Conservation (phyloP, 2,888 invertebrate species). For the Galeruca laticollis region DNA sequence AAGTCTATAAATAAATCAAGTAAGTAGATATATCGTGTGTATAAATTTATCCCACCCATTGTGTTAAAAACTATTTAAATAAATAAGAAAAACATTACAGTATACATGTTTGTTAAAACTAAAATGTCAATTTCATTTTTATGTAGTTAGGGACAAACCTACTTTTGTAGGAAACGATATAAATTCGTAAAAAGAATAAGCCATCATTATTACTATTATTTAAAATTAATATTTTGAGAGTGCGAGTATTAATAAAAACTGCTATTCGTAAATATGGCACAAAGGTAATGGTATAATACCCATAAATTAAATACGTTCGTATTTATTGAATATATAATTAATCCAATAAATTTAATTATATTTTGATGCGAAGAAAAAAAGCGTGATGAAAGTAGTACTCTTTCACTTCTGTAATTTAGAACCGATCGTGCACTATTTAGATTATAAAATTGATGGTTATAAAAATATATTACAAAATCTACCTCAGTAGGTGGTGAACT, state of each 20-base stretch:
- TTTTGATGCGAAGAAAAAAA: neutral
- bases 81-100: too few species aligned
- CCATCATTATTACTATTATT: neutral
- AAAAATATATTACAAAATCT: constrained; percentile 4
- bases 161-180: neutral
- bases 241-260: neutral
- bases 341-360: neutral
- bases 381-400: neutral
- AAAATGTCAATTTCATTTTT: neutral
- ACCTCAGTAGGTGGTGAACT: neutral
- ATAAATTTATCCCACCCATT: too few species aligned
- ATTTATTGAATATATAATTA: neutral
- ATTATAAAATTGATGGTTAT: neutral
- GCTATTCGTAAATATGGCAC: neutral
- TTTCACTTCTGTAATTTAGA: neutral
- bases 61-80: too few species aligned
- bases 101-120: too few species aligned
- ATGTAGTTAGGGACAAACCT: neutral
- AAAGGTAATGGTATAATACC: neutral
- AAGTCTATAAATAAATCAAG: too few species aligned
- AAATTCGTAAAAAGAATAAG: neutral
- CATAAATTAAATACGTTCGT: neutral
- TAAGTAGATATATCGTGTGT: too few species aligned
- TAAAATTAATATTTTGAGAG: neutral
- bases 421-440: neutral